Base-by-base conservation (phyloP, 2,888 invertebrate genomes). In the Phalera bucephala region DNA sequence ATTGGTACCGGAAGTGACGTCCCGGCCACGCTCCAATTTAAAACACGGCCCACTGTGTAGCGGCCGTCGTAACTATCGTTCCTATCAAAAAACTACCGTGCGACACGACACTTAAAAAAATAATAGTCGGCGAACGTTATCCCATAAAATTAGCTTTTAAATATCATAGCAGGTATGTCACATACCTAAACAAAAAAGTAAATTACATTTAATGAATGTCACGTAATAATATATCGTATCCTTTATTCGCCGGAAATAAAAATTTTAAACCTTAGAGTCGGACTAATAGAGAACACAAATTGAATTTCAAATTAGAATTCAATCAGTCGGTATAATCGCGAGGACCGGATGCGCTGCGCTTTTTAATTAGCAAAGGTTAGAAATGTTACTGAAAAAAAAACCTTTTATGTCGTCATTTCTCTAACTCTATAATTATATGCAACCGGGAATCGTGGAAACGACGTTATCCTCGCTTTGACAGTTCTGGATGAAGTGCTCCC, bases 1-100 rank as follows among this genome's bases (percentile, higher is more conserved):
- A 88, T 87, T 82, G 78, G 72, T 73, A 85, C 84, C 85, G 88
- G 88, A 88, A 87, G 80, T 87, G 87, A 87, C 88, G 88, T 85
- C 73, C 71, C 78, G 63, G 59, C 63, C 77, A 74, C 71, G 87
- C 78, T 85, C 86, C 82, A 81, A 81, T 87, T 88, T 86, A 79
- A 83, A 70, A 82, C 72, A 75, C 72, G 60, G 65, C 64, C 65
- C 71, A 70, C 72, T 67, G 65, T 56, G 58, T 59, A 62, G 54
- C 64, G 52, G 53, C 57, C 63, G 52, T 48, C 52, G 62, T 45
- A 46, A 51, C 53, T 57, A 55, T 42, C 44, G 51, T 49, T 27
- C 40, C 34, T 40, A 36, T 45, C 50, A 49, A 57, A 59, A 63
- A 59, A 56, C 49, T 47, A 39, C 36, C 31, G 33, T 36, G 34